Base-by-base conservation (phyloP, 2,797 vertebrate species). In the Gila robusta region DNA sequence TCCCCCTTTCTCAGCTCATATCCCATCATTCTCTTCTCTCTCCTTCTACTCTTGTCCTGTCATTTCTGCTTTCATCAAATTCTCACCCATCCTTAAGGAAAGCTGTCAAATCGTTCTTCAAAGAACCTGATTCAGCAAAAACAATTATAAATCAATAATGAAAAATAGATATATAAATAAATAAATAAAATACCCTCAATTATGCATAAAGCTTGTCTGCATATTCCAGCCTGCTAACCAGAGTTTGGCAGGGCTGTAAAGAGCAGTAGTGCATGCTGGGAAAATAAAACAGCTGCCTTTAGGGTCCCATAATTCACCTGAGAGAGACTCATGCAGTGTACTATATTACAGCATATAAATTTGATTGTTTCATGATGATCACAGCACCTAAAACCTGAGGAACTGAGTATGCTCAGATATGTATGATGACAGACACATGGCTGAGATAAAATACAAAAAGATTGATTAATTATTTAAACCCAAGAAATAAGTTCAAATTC, bases 161-260 rank as follows among this genome's bases (percentile, higher is more conserved):
- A 71, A 78, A 89, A 90, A 83, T 56, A 74, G 3, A 79, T 56
- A 78, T 19, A 86, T 44, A 88, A 64, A 83, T 39, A 82, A 70
- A 44, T 44, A 26, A 81, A 83, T 81, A 92, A 92, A 90, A 90
- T 90, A 86, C 59, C 87, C 93, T 94, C 92, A 95, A 95, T 95
- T 95, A 95, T 94, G 93, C 92, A 94, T 92, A 95, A 94, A 96
- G 94, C 93, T 88, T 94, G 92, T 91, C 92, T 91, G 91, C 93
- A 95, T 94, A 93, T 94, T 93, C 93, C 86, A 84, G 69, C 87
- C 91, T 92, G 92, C 92, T 94, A 94, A 90, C 79, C 79, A 80
- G 64, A 8, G 79, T 76, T 81, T 44, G 67, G 82, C 59, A 76
- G 21, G 41, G 49, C 72, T 54, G 59, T 14, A 62, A 62, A 78